These are phyloP conservation scores for Netelia inedita DNA, from an alignment of 2,888 invertebrate genomes.

Conservation along the genomic window DNA sequence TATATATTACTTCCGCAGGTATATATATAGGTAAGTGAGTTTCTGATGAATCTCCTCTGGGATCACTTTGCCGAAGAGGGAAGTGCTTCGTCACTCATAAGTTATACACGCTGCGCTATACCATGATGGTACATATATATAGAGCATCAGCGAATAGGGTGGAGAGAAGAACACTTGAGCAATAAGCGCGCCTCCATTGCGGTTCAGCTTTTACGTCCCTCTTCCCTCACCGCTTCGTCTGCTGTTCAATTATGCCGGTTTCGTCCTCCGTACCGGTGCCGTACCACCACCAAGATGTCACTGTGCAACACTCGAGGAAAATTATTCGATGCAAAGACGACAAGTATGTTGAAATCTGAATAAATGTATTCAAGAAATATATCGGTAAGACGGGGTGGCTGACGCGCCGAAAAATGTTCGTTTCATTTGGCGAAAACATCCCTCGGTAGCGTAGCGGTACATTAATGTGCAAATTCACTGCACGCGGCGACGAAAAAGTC, in stretches of 20 bases:
- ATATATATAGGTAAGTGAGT: slow-evolving; percentile 19
- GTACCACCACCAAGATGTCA: neutral
- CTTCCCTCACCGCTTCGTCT: slow-evolving; percentile 16
- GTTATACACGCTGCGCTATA: slow-evolving; percentile 40
- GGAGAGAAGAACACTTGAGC: slow-evolving; percentile 39
- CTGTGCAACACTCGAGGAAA: neutral
- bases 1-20: neutral
- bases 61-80: slow-evolving; percentile 47
- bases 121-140: slow-evolving; percentile 3
- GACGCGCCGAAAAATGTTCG: neutral
- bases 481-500: slow-evolving; percentile 27
- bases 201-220: slow-evolving; percentile 36
- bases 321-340: slow-evolving; percentile 21
- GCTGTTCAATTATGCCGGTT: slow-evolving; percentile 49
- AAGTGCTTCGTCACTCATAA: slow-evolving; percentile 63
- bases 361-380: neutral
- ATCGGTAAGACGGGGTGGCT: neutral
- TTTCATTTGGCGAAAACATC: neutral
- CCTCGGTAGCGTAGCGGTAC: neutral
- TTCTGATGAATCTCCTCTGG: slow-evolving; percentile 45
- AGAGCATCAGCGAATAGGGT: slow-evolving; percentile 25
- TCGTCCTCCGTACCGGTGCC: neutral
- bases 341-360: neutral
- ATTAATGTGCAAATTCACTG: slow-evolving; percentile 49
- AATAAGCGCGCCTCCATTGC: slow-evolving; percentile 52